phyloP scores from a whole-genome alignment of 2,888 invertebrate genomes.

The Cataglyphis altisquamis region DNA sequence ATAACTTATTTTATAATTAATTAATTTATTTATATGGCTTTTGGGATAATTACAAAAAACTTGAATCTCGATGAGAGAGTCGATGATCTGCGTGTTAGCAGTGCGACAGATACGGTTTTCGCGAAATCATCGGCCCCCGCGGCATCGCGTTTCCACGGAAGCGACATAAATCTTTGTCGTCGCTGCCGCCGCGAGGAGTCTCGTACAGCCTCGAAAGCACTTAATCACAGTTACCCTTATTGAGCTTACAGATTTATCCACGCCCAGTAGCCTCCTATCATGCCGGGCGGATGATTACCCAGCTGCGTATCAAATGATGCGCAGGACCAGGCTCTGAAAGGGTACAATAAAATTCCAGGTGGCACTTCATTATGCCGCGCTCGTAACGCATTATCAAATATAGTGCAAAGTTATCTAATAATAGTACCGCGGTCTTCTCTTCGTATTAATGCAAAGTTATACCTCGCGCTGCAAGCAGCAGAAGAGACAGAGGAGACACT shows the following conservation, averaged over 20 bases:
- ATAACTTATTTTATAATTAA: not conserved
- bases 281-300: conserved; percentile 83
- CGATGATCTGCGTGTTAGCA: not conserved
- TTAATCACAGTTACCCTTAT: conserved; percentile 80
- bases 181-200: conserved; percentile 69
- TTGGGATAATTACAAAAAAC: not conserved
- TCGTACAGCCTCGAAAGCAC: conserved; percentile 76
- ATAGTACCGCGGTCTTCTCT: conserved; percentile 66
- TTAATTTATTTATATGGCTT: not conserved
- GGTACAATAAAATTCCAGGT: conserved; percentile 79
- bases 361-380: conserved; percentile 80
- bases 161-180: conserved; percentile 69
- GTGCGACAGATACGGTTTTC: conserved; percentile 7
- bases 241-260: conserved; percentile 83
- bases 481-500: conserved; percentile 18
- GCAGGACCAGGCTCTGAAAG: conserved; percentile 63
- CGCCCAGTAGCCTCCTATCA: conserved; percentile 85
- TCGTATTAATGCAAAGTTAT: conserved; percentile 50
- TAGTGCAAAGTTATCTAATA: conserved; percentile 69
- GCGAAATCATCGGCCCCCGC: conserved; percentile 50
- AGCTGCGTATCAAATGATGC: conserved; percentile 78
- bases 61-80: conserved; percentile 2
- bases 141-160: conserved; percentile 59
- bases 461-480: not conserved
- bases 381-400: conserved; percentile 78